Percentiles rank a stretch among this genome's conserved stretches.
Evolutionary conservation across 1,140 invertebrate species (phyloP).

Genomic region (Rhyacophila brunnea): DNA sequence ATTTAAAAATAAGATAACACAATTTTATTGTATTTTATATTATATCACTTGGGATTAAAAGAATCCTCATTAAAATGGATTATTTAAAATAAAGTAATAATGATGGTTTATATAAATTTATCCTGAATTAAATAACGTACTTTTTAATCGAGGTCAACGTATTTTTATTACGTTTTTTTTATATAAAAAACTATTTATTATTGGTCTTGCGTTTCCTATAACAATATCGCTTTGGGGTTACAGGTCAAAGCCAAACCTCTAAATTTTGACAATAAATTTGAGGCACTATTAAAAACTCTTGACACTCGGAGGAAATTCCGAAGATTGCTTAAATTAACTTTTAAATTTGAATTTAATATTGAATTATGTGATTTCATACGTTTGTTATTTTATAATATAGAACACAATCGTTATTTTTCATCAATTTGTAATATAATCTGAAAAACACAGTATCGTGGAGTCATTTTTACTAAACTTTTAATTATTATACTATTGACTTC

Average conservation of each 20-base stretch:
- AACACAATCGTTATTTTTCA: no score
- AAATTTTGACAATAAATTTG: constrained; percentile 1
- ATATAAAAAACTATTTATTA: no score
- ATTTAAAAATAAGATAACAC: no score
- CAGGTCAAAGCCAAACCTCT: constrained; percentile 1
- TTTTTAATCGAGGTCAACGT: background rate
- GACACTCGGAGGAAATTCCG: background rate
- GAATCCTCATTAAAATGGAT: background rate
- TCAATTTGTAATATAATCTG: no score
- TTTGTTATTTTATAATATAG: no score
- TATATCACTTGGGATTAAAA: background rate
- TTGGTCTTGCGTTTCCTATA: background rate
- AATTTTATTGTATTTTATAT: no score
- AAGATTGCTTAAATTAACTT: background rate
- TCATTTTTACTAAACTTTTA: no score
- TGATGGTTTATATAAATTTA: background rate
- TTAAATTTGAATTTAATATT: background rate
- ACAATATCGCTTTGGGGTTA: background rate
- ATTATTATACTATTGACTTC: no score
- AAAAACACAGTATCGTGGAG: no score
- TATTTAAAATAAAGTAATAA: background rate
- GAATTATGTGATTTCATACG: background rate
- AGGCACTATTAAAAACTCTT: background rate
- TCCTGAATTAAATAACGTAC: no score
- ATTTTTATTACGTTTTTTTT: background rate